These are phyloP conservation scores for Apodemia duryi DNA, from an alignment of 2,888 invertebrate species.

Conservation along the genomic window DNA sequence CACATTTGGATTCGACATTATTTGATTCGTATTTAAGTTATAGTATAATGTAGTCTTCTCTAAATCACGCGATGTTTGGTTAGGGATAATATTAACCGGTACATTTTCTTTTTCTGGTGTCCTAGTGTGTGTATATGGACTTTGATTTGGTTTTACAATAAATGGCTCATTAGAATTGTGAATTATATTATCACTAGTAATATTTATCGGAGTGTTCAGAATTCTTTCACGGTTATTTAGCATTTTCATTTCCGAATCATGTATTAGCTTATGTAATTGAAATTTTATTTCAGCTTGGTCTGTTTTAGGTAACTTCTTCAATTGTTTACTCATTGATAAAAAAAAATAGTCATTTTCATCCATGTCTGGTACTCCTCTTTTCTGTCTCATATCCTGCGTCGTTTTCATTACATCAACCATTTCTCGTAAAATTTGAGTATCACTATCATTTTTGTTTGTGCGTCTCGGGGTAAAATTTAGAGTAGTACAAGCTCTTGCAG, in stretches of 20 bases:
- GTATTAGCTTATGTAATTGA: slow-evolving; percentile 25
- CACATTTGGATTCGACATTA: slow-evolving; percentile 16
- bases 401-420: too few relatives aligned
- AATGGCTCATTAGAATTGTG: too few relatives aligned
- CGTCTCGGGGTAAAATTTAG: slow-evolving; percentile 1
- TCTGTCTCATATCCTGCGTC: not conserved
- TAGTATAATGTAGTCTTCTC: slow-evolving; percentile 15
- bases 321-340: slow-evolving; percentile 26
- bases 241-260: slow-evolving; percentile 22
- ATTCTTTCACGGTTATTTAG: slow-evolving; percentile 12
- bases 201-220: slow-evolving; percentile 12
- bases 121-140: too few relatives aligned
- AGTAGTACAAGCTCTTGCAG: too few relatives aligned
- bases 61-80: slow-evolving; percentile 11
- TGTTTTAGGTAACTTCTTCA: slow-evolving; percentile 24
- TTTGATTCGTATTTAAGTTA: slow-evolving; percentile 18
- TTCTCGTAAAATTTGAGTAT: too few relatives aligned
- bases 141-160: too few relatives aligned
- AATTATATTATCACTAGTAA: too few relatives aligned
- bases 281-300: slow-evolving; percentile 28
- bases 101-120: not conserved
- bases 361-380: slow-evolving; percentile 6
- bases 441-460: not conserved
- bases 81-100: slow-evolving; percentile 1
- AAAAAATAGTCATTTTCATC: slow-evolving; percentile 25